A percentile compares a stretch with the other conserved stretches of the same genome.
Conservation (phyloP, 1,140 invertebrate genomes). For the Myzus persicae region DNA sequence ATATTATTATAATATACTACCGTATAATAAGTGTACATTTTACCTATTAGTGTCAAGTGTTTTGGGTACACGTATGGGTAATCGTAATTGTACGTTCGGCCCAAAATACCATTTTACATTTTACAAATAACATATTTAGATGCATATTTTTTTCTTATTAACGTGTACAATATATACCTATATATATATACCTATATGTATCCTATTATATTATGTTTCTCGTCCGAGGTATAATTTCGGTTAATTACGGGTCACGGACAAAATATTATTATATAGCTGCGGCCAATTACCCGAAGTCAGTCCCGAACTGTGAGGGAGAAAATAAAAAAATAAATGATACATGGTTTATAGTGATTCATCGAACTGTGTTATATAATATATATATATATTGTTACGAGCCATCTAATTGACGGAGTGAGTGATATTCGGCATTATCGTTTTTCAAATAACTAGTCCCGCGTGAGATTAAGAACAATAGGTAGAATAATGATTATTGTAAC, state of each 20-base stretch:
- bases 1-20: background rate
- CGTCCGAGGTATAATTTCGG: constrained; percentile 12
- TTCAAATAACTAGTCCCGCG: background rate
- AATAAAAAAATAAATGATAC: background rate
- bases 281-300: constrained; percentile 18
- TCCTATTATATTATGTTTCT: background rate
- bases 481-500: background rate
- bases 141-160: background rate
- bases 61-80: background rate
- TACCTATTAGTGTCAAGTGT: constrained; percentile 18
- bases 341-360: constrained; percentile 34
- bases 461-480: background rate
- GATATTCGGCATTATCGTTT: constrained; percentile 37
- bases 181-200: too few relatives aligned
- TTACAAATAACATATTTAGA: background rate
- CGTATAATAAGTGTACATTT: constrained; percentile 4
- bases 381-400: background rate
- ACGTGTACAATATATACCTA: too few relatives aligned
- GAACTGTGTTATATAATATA: constrained; percentile 1
- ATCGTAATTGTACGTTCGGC: background rate
- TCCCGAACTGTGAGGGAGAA: background rate
- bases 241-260: constrained; percentile 29
- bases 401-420: constrained; percentile 37
- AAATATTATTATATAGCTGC: background rate
- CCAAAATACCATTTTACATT: constrained; percentile 26